Conservation (phyloP, 2,888 invertebrate genomes). For the Dynastes tityus region DNA sequence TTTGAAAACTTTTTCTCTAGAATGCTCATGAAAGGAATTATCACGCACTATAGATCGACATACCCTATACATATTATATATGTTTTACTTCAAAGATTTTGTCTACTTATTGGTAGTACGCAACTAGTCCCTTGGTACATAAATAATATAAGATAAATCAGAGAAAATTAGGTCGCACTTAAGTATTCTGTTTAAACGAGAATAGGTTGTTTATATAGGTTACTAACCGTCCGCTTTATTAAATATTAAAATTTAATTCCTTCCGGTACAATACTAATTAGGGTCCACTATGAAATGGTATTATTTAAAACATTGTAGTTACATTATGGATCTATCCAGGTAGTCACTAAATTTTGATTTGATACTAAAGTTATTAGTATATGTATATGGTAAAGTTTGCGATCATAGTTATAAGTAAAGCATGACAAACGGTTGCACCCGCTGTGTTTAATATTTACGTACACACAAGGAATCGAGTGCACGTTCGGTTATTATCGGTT, state of each 20-base stretch:
- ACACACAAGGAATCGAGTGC: too few relatives aligned
- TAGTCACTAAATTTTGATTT: not conserved
- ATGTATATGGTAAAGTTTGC: too few relatives aligned
- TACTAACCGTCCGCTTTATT: conserved; percentile 4
- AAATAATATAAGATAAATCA: not conserved
- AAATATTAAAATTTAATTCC: conserved; percentile 11
- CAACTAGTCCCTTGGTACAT: not conserved
- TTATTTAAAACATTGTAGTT: not conserved
- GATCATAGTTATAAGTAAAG: too few relatives aligned
- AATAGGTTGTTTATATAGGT: not conserved
- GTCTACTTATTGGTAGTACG: not conserved
- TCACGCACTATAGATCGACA: too few relatives aligned
- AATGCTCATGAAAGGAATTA: too few relatives aligned
- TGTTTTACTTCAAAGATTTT: too few relatives aligned
- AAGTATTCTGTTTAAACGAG: not conserved
- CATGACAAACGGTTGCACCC: too few relatives aligned
- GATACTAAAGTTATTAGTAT: too few relatives aligned
- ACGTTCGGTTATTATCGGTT: too few relatives aligned
- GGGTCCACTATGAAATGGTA: not conserved
- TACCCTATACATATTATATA: too few relatives aligned
- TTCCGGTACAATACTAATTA: not conserved
- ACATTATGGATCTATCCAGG: not conserved
- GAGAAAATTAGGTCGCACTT: not conserved
- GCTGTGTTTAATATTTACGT: too few relatives aligned
- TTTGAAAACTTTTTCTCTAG: too few relatives aligned